Evolutionary conservation across 2,113 vertebrate species (phyloP), one percentile per base, ranked within the genome.

Genomic region (Hystrix cristata): DNA sequence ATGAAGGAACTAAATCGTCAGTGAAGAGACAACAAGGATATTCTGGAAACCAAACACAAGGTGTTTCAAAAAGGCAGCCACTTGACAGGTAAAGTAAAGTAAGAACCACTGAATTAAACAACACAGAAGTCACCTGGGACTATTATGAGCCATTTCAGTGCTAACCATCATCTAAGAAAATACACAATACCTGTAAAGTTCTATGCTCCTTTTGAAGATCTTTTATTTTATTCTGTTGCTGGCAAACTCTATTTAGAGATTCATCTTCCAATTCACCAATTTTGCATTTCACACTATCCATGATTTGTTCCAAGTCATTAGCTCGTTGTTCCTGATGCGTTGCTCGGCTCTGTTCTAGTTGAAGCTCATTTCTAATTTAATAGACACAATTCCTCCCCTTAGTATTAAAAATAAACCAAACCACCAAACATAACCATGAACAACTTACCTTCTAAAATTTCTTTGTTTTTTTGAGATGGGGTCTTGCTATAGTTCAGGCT

Each of bases 211-310:
- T 98, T 74, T 99, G 98, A 95, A 99, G 98, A 46, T 99, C 98
- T 93, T 98, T 98, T 31, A 99, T 97, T 96, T 97, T 97, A 67
- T 97, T 98, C 92, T 98, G 99, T 79, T 99, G 99, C 84, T 99
- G 98, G 64, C 97, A 98, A 23, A 98, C 98, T 90, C 98, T 99
- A 92, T 97, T 96, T 79, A 99, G 98, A 3, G 98, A 99, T 76
- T 99, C 98, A 93, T 99, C 99, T 98, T 99, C 99, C 97, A 99
- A 97, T 90, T 99, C 99, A 97, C 99, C 98, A 96, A 99, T 98
- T 98, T 99, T 99, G 97, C 96, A 96, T 98, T 99, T 99, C 60
- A 99, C 99, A 29, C 80, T 96, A 31, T 99, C 98, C 97, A 99
- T 95, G 67, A 99, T 96, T 0, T 97, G 97, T 97, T 99, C 99